Base-by-base conservation (phyloP, 2,113 vertebrate species). In the Thinocorus orbignyianus region DNA sequence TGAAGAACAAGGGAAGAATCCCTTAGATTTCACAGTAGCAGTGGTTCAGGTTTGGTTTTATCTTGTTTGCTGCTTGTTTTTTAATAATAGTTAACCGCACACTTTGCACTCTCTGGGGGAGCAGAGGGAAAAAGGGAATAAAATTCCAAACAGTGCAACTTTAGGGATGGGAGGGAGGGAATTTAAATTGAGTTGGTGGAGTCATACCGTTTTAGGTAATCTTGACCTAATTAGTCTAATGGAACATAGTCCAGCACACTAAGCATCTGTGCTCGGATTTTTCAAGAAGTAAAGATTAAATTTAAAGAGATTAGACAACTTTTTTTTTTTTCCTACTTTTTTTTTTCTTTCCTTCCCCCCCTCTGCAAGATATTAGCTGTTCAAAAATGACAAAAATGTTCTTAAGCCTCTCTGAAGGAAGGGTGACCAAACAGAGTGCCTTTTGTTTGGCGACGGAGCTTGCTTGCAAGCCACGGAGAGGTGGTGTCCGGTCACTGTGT, bases 381-480 rank as follows among this genome's bases (percentile, higher is more conserved):
- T 99, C 98, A 99, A 99, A 99, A 99, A 99, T 99, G 99, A 99
- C 99, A 99, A 99, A 99, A 99, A 99, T 99, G 99, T 98, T 97
- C 97, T 94, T 99, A 99, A 99, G 99, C 99, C 97, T 97, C 97
- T 98, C 98, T 96, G 98, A 98, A 96, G 98, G 98, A 98, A 94
- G 97, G 97, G 98, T 96, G 96, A 96, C 97, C 90, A 97, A 99
- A 99, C 99, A 99, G 98, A 97, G 97, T 37, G 93, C 88, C 99
- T 98, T 99, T 99, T 99, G 99, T 99, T 97, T 87, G 41, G 70
- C 55, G 11, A 35, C 44, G 87, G 97, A 97, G 97, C 97, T 94
- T 35, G 95, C 97, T 97, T 30, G 86, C 81, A 28, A 83, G 91
- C 91, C 94, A 83, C 81, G 61, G 92, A 79, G 92, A 96, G 90